These are phyloP conservation scores for Zosterops japonicus DNA, from an alignment of 2,113 vertebrate genomes.

Conservation along the genomic window DNA sequence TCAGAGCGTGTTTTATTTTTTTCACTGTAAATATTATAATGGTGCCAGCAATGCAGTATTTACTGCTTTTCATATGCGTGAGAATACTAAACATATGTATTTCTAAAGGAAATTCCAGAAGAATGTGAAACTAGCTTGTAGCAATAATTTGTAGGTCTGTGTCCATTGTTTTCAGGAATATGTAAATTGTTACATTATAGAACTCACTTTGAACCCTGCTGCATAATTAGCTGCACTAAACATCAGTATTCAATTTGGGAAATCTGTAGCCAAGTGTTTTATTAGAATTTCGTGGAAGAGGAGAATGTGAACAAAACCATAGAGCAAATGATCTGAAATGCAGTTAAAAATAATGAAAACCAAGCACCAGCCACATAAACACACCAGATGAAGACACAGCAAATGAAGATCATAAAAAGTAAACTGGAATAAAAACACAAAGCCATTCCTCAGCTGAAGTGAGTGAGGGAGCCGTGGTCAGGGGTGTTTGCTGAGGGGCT, in stretches of 20 bases:
- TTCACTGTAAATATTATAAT: neutral
- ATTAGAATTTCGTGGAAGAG: constrained; percentile 63
- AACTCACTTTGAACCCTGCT: constrained; percentile 63
- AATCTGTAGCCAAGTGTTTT: constrained; percentile 60
- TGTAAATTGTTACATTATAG: constrained; percentile 49
- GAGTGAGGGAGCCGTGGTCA: neutral
- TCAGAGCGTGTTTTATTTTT: constrained; percentile 15
- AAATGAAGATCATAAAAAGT: constrained; percentile 34
- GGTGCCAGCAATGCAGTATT: constrained; percentile 43
- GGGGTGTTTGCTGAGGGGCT: neutral
- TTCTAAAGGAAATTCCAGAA: constrained; percentile 68
- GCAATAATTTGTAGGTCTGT: constrained; percentile 61
- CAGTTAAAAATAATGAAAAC: constrained; percentile 52
- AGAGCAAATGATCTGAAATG: constrained; percentile 45
- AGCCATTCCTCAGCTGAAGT: neutral
- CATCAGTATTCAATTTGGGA: constrained; percentile 71
- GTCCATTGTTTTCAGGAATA: constrained; percentile 67
- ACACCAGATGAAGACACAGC: constrained; percentile 42
- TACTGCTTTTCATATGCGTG: constrained; percentile 55
- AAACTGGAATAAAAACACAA: constrained; percentile 58
- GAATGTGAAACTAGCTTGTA: constrained; percentile 60
- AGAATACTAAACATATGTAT: constrained; percentile 69
- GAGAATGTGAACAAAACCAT: constrained; percentile 37
- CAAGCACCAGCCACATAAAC: constrained; percentile 32
- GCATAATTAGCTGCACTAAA: constrained; percentile 47